A percentile compares a stretch with the other conserved stretches of the same genome.
phyloP scores from a whole-genome alignment of 1,140 invertebrate genomes.

The Pseudomyrmex concolor region DNA sequence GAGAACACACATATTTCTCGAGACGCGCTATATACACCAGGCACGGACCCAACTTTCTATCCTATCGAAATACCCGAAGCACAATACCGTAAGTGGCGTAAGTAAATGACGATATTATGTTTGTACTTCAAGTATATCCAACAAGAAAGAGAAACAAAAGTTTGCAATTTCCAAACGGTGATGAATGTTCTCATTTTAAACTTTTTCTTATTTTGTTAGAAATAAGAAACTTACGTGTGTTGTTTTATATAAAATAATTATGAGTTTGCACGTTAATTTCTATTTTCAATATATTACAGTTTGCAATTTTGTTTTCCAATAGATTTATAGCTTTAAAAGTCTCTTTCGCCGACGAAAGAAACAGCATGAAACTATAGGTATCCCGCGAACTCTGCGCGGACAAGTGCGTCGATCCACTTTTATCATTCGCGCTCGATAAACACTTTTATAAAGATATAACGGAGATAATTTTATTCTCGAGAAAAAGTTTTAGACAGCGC shows the following conservation, averaged over 20 bases:
- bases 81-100: slow-evolving; percentile 22
- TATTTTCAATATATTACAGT: background rate
- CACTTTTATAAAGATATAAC: background rate
- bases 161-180: no score
- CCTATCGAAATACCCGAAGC: slow-evolving; percentile 41
- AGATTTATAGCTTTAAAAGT: background rate
- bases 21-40: slow-evolving; percentile 21
- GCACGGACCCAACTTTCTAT: slow-evolving; percentile 48
- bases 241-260: background rate
- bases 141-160: no score
- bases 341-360: background rate
- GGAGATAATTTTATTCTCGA: background rate
- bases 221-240: background rate
- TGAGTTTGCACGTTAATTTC: background rate
- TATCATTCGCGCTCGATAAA: slow-evolving; percentile 9
- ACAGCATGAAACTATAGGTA: background rate
- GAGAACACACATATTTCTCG: slow-evolving; percentile 39
- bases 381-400: slow-evolving; percentile 21
- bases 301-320: background rate
- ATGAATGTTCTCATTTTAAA: no score
- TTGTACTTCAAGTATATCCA: no score
- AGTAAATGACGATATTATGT: slow-evolving; percentile 1
- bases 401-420: slow-evolving; percentile 39
- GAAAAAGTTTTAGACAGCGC: slow-evolving; percentile 4
- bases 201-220: no score